Evolutionary conservation across 2,888 invertebrate genomes (phyloP).

Genomic region (Lamproptera curius): DNA sequence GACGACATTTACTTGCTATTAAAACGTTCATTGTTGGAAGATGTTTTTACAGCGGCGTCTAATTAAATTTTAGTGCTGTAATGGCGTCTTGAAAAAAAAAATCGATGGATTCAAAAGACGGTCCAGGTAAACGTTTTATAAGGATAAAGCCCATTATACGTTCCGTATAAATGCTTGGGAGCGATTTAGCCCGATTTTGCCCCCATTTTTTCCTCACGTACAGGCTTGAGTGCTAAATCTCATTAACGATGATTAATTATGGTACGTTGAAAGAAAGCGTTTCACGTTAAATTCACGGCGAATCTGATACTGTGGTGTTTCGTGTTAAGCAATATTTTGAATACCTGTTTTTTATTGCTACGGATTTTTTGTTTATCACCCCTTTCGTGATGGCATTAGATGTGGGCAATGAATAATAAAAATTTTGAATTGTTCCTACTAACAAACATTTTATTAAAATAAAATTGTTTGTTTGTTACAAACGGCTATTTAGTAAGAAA

Average conservation of each 20-base stretch:
- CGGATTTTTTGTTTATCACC: neutral
- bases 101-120: neutral
- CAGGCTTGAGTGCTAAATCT: conserved; percentile 18
- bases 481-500: too few relatives aligned
- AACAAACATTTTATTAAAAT: too few relatives aligned
- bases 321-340: conserved; percentile 5
- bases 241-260: conserved; percentile 35
- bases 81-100: neutral
- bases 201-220: conserved; percentile 18
- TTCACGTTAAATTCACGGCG: conserved; percentile 10
- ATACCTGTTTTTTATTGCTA: neutral
- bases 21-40: neutral
- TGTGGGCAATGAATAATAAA: too few relatives aligned
- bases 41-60: neutral
- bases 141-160: conserved; percentile 14
- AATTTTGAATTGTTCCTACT: too few relatives aligned
- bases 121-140: conserved; percentile 12
- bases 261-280: conserved; percentile 23
- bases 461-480: too few relatives aligned
- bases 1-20: too few relatives aligned
- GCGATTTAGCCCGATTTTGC: conserved; percentile 10
- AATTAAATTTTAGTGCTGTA: too few relatives aligned
- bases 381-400: neutral
- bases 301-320: conserved; percentile 7
- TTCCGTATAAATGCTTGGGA: conserved; percentile 13